Conservation (phyloP, 2,113 vertebrate genomes). For the Onychorhynchus coronatus region DNA sequence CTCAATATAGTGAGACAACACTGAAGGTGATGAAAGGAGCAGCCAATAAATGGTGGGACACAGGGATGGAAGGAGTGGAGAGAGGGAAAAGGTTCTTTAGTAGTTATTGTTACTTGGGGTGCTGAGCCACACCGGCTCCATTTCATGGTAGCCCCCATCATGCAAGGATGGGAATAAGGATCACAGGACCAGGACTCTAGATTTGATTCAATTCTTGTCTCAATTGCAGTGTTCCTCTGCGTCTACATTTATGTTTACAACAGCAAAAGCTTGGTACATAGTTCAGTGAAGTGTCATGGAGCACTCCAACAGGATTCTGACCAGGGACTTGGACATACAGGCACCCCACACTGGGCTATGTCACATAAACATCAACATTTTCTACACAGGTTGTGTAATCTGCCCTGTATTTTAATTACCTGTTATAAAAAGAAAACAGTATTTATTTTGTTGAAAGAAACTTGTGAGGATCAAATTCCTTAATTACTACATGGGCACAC, state of each 20-base stretch:
- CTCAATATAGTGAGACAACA: background rate
- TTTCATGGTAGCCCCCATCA: background rate
- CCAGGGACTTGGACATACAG: fast-evolving
- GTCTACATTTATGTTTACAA: background rate
- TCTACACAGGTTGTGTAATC: background rate
- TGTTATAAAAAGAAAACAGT: background rate
- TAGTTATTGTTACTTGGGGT: background rate
- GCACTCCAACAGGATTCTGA: background rate
- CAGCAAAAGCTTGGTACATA: background rate
- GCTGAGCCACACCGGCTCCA: background rate
- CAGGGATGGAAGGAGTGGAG: background rate
- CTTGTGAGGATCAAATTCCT: background rate
- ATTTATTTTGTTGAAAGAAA: background rate
- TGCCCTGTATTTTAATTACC: background rate
- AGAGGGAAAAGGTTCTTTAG: background rate
- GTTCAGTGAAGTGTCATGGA: fast-evolving
- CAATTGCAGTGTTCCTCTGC: background rate
- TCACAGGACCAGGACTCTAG: background rate
- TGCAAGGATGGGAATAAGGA: background rate
- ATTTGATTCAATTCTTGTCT: background rate
- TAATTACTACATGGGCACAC: background rate
- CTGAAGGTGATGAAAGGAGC: background rate
- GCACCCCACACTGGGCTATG: background rate
- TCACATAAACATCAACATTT: background rate
- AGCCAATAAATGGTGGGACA: background rate